A percentile compares a stretch with the other conserved stretches of the same genome.
Evolutionary conservation across 2,113 vertebrate genomes (phyloP).

Genomic region (Pituophis catenifer): DNA sequence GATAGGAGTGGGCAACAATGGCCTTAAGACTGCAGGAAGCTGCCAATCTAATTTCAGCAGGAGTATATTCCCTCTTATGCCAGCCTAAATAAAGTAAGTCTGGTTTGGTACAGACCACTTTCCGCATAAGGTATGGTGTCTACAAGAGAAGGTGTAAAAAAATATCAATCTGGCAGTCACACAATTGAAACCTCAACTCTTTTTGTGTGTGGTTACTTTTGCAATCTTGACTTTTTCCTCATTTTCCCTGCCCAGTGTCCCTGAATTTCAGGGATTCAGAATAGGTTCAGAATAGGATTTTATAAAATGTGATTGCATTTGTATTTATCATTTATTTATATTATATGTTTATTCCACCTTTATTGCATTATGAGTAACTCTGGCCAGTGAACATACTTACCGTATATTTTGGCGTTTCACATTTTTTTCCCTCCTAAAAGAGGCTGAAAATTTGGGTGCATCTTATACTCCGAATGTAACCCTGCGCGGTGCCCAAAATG

Average conservation of each 20-base stretch:
- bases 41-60: not conserved
- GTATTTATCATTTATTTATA: not conserved
- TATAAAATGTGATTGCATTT: not conserved
- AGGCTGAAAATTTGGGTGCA: no score
- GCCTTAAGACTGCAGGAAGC: not conserved
- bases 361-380: not conserved
- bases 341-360: not conserved
- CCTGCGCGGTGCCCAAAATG: no score
- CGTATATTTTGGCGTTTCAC: no score
- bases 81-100: not conserved
- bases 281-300: not conserved
- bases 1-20: not conserved
- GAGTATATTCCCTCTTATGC: not conserved
- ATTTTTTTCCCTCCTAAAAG: no score
- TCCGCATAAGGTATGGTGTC: not conserved
- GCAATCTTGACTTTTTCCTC: no score
- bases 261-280: no score
- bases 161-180: no score
- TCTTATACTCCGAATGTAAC: no score
- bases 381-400: not conserved
- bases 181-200: no score
- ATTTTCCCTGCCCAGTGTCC: no score
- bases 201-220: no score
- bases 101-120: not conserved
- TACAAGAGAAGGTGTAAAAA: no score